Evolutionary conservation across 1,140 invertebrate genomes (phyloP).

Genomic region (Anoplolepis gracilipes): DNA sequence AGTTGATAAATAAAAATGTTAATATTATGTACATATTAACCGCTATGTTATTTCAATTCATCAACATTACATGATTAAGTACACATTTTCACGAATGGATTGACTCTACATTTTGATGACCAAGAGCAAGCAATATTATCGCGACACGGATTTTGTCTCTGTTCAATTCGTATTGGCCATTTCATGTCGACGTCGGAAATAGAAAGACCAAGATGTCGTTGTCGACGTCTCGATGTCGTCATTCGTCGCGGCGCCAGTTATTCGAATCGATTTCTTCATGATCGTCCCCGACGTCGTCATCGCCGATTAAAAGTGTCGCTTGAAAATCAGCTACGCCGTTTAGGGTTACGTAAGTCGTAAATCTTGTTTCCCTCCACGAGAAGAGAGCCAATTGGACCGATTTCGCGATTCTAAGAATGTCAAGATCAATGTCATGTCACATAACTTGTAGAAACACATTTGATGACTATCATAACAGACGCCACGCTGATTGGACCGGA

Average conservation of each 20-base stretch:
- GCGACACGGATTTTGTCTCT: slow-evolving; percentile 29
- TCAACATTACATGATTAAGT: neutral
- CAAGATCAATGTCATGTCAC: slow-evolving; percentile 57
- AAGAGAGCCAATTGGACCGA: neutral
- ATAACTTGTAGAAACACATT: neutral
- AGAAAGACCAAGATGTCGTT: slow-evolving; percentile 48
- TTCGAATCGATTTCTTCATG: slow-evolving; percentile 40
- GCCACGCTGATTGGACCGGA: neutral
- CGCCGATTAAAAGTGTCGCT: neutral
- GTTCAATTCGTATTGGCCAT: slow-evolving; percentile 57
- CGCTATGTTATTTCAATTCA: neutral
- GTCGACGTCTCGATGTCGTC: slow-evolving; percentile 79
- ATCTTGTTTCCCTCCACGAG: neutral
- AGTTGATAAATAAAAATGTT: neutral
- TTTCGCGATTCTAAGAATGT: neutral
- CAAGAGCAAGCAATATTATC: slow-evolving; percentile 16
- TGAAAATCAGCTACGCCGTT: neutral
- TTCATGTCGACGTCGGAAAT: slow-evolving; percentile 47
- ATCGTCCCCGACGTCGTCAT: neutral
- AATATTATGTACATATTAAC: neutral
- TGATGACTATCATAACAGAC: neutral
- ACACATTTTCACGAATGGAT: slow-evolving; percentile 6
- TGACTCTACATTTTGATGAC: slow-evolving; percentile 43
- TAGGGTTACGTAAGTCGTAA: neutral
- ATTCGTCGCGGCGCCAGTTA: slow-evolving; percentile 77